Conservation (phyloP, 2,113 vertebrate species). For the Gila orcuttii region DNA sequence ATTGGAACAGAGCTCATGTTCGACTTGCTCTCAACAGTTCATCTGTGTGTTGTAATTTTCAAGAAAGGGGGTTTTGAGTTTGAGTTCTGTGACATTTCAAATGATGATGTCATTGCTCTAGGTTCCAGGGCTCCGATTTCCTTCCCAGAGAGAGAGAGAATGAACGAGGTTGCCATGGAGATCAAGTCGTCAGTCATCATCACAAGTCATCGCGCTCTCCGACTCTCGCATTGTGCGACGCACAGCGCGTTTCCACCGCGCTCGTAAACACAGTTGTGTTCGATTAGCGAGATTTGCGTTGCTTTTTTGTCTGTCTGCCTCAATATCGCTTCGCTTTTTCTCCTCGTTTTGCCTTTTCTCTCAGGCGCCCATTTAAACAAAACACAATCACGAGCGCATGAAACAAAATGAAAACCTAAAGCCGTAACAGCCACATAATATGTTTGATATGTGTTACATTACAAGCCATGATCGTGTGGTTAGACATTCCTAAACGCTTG, state of each 20-base stretch:
- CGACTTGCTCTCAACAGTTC: background rate
- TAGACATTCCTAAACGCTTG: slow-evolving; percentile 3
- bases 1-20: background rate
- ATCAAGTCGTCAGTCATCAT: background rate
- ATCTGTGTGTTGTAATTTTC: background rate
- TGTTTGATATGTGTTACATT: slow-evolving; percentile 37
- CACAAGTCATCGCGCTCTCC: background rate
- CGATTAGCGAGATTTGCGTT: slow-evolving; percentile 44
- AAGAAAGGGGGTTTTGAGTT: background rate
- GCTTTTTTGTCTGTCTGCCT: slow-evolving; percentile 5
- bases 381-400: background rate
- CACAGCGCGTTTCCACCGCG: background rate
- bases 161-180: slow-evolving; percentile 5
- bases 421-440: background rate
- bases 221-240: background rate
- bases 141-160: slow-evolving; percentile 5
- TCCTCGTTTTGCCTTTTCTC: slow-evolving; percentile 5
- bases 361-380: background rate
- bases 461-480: slow-evolving; percentile 11
- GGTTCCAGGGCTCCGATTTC: slow-evolving; percentile 17
- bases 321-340: background rate
- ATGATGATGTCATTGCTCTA: slow-evolving; percentile 30
- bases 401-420: background rate
- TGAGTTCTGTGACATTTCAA: slow-evolving; percentile 19
- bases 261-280: slow-evolving; percentile 57